Evolutionary conservation across 2,113 vertebrate species (phyloP).

Genomic region (Jaculus jaculus): DNA sequence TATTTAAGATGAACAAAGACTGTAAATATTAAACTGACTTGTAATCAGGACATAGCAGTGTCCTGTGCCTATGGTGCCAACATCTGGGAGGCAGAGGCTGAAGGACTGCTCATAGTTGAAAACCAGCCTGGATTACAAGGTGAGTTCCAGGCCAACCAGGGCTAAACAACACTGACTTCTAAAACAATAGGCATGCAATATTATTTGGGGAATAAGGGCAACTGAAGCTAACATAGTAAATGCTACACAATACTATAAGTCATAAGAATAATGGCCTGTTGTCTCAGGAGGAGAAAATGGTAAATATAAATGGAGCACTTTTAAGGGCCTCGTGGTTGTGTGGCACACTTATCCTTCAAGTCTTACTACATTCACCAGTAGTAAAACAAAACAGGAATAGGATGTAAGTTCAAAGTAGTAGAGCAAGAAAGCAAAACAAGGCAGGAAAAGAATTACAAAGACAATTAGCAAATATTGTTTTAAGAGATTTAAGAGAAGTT

Average conservation of each 20-base stretch:
- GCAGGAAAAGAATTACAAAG: not conserved
- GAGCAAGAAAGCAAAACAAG: constrained; percentile 9
- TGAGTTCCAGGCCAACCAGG: not conserved
- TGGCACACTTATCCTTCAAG: not conserved
- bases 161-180: not conserved
- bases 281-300: not conserved
- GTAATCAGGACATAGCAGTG: not conserved
- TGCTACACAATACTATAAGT: not conserved
- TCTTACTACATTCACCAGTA: not conserved
- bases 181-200: not conserved
- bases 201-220: not conserved
- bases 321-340: not conserved
- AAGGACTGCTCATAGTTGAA: not conserved
- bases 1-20: no score
- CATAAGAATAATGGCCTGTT: not conserved
- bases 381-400: not conserved
- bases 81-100: not conserved
- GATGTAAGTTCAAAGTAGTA: not conserved
- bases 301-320: not conserved
- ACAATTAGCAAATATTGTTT: not conserved
- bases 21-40: not conserved
- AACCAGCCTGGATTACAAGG: not conserved
- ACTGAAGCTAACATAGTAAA: not conserved
- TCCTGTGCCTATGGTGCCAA: not conserved
- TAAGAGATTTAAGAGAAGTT: not conserved